Evolutionary conservation across 2,888 invertebrate genomes (phyloP).

Genomic region (Leptopilina drosophilae): DNA sequence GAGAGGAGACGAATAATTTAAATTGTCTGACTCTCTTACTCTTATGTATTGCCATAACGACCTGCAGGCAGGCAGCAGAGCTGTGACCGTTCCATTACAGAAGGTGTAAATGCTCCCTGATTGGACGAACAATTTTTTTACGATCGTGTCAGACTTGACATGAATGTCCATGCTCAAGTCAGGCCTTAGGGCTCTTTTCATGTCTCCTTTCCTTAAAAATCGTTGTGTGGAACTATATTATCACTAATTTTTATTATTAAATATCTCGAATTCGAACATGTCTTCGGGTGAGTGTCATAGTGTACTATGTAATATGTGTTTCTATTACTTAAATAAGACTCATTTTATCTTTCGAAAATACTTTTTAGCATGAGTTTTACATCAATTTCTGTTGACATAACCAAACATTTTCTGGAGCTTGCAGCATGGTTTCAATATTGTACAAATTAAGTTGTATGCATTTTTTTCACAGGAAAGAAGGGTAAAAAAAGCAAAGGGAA

Average conservation of each 20-base stretch:
- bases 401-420: slow-evolving; percentile 64
- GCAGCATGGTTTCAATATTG: slow-evolving; percentile 70
- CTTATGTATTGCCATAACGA: too few relatives aligned
- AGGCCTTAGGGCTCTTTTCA: neutral
- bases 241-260: slow-evolving; percentile 61
- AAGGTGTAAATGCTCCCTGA: too few relatives aligned
- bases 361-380: too few relatives aligned
- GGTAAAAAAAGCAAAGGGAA: slow-evolving; percentile 87
- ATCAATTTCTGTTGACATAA: slow-evolving; percentile 61
- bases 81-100: too few relatives aligned
- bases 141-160: too few relatives aligned
- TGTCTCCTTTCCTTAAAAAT: neutral
- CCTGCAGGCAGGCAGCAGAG: too few relatives aligned
- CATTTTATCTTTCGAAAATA: too few relatives aligned
- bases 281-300: slow-evolving; percentile 66
- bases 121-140: too few relatives aligned
- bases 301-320: neutral
- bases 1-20: too few relatives aligned
- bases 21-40: too few relatives aligned
- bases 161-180: too few relatives aligned
- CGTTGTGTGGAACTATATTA: slow-evolving; percentile 6
- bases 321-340: too few relatives aligned
- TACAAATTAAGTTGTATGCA: slow-evolving; percentile 13
- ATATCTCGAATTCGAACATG: slow-evolving; percentile 67
- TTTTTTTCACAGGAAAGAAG: slow-evolving; percentile 83